Evolutionary conservation across 1,140 invertebrate genomes (phyloP).

Genomic region (Plutomurus gul): DNA sequence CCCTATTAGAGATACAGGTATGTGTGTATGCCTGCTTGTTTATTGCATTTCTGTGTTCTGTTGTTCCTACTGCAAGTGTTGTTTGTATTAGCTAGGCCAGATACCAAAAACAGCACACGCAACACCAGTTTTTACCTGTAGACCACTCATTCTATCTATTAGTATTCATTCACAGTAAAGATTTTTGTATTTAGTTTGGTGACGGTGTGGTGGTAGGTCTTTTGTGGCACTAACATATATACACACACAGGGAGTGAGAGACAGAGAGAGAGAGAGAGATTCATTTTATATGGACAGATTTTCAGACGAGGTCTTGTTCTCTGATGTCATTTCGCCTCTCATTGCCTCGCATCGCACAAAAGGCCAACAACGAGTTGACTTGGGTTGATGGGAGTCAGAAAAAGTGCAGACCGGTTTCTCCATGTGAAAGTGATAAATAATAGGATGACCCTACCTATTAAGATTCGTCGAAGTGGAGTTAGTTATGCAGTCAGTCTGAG

Average conservation of each 20-base stretch:
- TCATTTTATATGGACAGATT: background rate
- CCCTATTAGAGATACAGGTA: too few species aligned
- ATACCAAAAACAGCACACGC: too few species aligned
- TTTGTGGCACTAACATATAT: background rate
- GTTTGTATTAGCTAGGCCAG: too few species aligned
- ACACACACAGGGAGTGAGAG: background rate
- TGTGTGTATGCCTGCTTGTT: too few species aligned
- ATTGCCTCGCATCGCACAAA: background rate
- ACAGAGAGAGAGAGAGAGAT: background rate
- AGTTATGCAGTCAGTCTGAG: slow-evolving; percentile 7
- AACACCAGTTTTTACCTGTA: too few species aligned
- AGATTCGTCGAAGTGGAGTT: background rate
- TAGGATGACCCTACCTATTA: slow-evolving; percentile 12
- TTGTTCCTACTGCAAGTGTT: too few species aligned
- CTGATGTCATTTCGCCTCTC: slow-evolving; percentile 17
- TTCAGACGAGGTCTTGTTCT: background rate
- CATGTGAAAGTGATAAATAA: slow-evolving; percentile 13
- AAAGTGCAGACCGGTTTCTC: background rate
- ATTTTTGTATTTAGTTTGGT: too few species aligned
- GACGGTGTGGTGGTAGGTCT: too few species aligned
- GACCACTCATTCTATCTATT: too few species aligned
- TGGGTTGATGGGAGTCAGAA: background rate
- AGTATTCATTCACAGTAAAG: too few species aligned
- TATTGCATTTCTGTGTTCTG: too few species aligned
- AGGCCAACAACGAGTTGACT: background rate